Evolutionary conservation across 2,113 vertebrate genomes (phyloP).

Genomic region (Nannobrachium achirus): DNA sequence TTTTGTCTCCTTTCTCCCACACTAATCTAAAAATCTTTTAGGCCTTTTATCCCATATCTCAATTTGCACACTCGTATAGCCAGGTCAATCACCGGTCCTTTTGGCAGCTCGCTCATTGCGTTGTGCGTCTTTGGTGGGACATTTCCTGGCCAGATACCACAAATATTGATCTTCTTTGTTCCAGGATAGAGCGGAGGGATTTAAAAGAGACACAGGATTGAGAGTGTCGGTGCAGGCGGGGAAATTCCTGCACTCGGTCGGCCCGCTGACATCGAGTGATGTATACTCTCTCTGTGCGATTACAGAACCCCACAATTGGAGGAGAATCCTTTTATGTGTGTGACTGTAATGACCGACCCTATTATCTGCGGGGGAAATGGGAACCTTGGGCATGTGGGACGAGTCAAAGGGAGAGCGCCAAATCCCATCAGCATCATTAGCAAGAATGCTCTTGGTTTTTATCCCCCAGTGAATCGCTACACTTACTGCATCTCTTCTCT

Average conservation of each 20-base stretch:
- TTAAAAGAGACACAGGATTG: background rate
- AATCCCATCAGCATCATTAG: background rate
- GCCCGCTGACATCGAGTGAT: slow-evolving; percentile 16
- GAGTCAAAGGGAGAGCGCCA: background rate
- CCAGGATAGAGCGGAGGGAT: slow-evolving; percentile 1
- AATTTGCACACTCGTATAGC: too few relatives aligned
- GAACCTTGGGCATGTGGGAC: background rate
- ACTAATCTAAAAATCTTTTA: too few relatives aligned
- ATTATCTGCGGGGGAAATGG: slow-evolving; percentile 8
- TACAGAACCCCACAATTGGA: background rate
- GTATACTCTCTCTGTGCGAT: background rate
- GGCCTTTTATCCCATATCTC: too few relatives aligned
- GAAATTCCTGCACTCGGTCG: background rate
- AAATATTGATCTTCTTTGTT: slow-evolving; percentile 18
- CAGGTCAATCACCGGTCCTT: too few relatives aligned
- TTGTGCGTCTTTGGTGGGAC: too few relatives aligned
- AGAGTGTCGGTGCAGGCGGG: background rate
- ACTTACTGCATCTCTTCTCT: too few relatives aligned
- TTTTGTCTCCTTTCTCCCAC: too few relatives aligned
- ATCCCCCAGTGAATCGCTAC: too few relatives aligned
- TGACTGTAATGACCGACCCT: slow-evolving; percentile 15
- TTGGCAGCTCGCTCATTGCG: too few relatives aligned
- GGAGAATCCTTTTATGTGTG: slow-evolving; percentile 8
- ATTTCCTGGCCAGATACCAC: background rate
- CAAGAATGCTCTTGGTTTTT: background rate